Evolutionary conservation across 2,888 invertebrate species (phyloP), one percentile per base, ranked within the genome.

Genomic region (Physocephala rufipes): DNA sequence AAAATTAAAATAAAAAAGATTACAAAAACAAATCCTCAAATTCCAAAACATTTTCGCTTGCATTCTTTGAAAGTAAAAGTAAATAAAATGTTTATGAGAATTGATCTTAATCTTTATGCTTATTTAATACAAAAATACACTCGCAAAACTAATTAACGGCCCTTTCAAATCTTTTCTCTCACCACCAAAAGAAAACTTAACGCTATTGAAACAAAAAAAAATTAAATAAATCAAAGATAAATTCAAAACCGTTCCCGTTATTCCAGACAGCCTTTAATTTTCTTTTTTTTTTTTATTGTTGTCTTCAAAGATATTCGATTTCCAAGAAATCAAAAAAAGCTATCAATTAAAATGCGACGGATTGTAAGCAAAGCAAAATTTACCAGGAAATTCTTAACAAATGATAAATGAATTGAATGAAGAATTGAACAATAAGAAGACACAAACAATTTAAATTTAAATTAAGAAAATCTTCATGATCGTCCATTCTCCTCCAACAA

Each of bases 311-410:
- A 51, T 5, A 30, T 66, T 36, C 36, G 36, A 9, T 36, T 36
- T 66, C 65, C 65, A 51, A 13, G 65, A 66, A 66, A 66, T 66
- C 53, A 5, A 65, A 65, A 63, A 30, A n/a, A n/a, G 53, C 36
- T 66, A 66, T 53, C 65, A 66, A 66, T 66, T n/a, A 66, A 66
- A 65, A 66, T n/a, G 21, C 28, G 51, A 12, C n/a, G 51, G 51
- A 15, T 24, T 36, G 64, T n/a, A n/a, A 24, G 19, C 21, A 24
- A n/a, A 15, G 26, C 58, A 49, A 19, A 24, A 66, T 30, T 66
- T 66, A 66, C 65, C 65, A 36, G 19, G 65, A 66, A 66, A 53
- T 66, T 36, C 65, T 28, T 16, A 51, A 53, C 36, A 53, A 53
- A 66, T 36, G 65, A 66, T 53, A 30, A 51, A 66, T 51, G 65